Conservation (phyloP, 1,140 invertebrate genomes). For the Mizuhopecten yessoensis region DNA sequence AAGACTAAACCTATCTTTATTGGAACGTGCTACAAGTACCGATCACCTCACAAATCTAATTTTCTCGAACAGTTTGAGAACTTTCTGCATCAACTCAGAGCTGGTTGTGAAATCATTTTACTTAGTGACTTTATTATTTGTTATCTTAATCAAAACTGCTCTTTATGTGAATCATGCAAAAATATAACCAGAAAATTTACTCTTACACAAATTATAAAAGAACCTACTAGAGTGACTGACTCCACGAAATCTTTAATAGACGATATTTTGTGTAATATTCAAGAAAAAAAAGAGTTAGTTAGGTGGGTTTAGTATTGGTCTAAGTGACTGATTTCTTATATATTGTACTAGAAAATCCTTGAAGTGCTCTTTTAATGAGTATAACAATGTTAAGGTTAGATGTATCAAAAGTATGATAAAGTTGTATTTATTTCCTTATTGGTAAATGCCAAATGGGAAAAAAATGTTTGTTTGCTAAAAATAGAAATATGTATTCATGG, state of each 20-base stretch:
- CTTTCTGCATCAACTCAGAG: no score
- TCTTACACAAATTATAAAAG: slow-evolving; percentile 38
- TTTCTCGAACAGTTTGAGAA: no score
- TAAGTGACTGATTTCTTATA: slow-evolving; percentile 43
- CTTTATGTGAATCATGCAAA: background rate
- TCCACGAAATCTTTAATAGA: slow-evolving; percentile 19
- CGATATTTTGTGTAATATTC: slow-evolving; percentile 43
- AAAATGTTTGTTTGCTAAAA: background rate
- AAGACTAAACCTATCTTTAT: no score
- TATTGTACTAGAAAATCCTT: slow-evolving; percentile 42
- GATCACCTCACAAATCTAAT: no score
- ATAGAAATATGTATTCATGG: background rate
- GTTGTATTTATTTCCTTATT: background rate
- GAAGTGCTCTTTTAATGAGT: background rate
- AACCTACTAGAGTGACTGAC: slow-evolving; percentile 44
- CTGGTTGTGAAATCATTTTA: no score
- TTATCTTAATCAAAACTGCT: no score
- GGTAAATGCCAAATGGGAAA: background rate
- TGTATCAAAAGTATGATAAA: slow-evolving; percentile 4
- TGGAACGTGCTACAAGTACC: no score
- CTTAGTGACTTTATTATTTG: no score
- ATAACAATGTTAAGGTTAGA: slow-evolving; percentile 48
- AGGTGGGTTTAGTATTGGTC: background rate
- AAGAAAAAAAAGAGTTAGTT: slow-evolving; percentile 45
- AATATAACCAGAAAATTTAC: slow-evolving; percentile 42